Conservation (phyloP, 2,797 vertebrate species). For the Helarctos malayanus region DNA sequence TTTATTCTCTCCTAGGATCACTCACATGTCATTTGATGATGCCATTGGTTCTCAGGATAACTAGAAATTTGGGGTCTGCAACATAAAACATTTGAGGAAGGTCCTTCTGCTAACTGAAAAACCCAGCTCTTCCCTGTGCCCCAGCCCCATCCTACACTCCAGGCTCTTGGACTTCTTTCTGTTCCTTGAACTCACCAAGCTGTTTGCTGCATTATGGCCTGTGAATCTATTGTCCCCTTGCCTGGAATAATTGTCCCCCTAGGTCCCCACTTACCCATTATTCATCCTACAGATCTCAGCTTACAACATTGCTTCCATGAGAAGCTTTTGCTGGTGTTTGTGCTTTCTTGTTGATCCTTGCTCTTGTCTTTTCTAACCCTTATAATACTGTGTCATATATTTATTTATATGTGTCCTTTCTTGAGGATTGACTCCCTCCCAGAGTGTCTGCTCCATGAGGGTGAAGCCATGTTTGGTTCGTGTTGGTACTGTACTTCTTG, state of each 20-base stretch:
- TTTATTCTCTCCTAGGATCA: slow-evolving; percentile 19
- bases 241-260: neutral
- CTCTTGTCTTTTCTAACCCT: neutral
- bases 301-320: neutral
- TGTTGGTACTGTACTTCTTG: slow-evolving; percentile 27
- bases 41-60: neutral
- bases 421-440: neutral
- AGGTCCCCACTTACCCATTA: neutral
- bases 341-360: neutral
- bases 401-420: neutral
- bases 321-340: neutral
- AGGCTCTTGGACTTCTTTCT: neutral
- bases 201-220: neutral
- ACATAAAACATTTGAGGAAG: slow-evolving; percentile 16
- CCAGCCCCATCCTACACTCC: neutral
- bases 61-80: neutral
- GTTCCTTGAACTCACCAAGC: neutral
- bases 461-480: neutral
- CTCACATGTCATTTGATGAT: neutral
- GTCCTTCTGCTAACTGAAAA: neutral
- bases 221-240: neutral
- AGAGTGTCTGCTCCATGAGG: neutral
- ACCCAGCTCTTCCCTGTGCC: neutral
- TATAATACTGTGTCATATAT: neutral
- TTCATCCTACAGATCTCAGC: neutral